phyloP scores from a whole-genome alignment of 2,888 invertebrate genomes.

The Scaeva pyrastri region DNA sequence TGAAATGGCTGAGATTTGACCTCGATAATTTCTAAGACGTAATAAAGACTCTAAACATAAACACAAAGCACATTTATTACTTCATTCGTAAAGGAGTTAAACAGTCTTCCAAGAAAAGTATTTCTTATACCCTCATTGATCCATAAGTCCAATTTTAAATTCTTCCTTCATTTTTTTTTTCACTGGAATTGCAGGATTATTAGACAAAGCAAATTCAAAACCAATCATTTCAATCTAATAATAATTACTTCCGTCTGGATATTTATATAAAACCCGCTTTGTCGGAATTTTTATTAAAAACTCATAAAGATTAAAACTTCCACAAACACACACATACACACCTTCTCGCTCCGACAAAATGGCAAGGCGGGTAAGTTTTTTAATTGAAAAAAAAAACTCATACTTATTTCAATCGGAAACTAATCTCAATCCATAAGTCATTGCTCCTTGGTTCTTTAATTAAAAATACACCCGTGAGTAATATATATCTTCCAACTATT shows the following conservation, averaged over 20 bases:
- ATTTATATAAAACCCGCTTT: conserved; percentile 3
- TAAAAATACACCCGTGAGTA: conserved; percentile 62
- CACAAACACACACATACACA: too few relatives aligned
- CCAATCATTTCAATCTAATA: conserved; percentile 6
- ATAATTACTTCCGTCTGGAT: conserved; percentile 3
- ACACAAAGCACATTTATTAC: too few relatives aligned
- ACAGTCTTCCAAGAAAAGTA: too few relatives aligned
- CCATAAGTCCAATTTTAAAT: too few relatives aligned
- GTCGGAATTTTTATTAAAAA: conserved; percentile 24
- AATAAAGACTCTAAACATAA: too few relatives aligned
- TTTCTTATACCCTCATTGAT: too few relatives aligned
- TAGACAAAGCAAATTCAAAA: not conserved
- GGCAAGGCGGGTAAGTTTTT: not conserved
- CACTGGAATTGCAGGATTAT: not conserved
- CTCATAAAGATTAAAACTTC: conserved; percentile 12
- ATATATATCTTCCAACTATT: conserved; percentile 46
- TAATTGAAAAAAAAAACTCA: conserved; percentile 25
- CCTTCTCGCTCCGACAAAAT: not conserved
- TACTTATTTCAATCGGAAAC: conserved; percentile 64
- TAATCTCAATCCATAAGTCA: conserved; percentile 67
- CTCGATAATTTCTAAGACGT: too few relatives aligned
- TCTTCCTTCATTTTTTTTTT: not conserved
- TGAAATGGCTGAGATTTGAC: too few relatives aligned
- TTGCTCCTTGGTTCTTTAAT: conserved; percentile 60
- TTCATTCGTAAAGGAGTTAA: too few relatives aligned